A percentile compares a stretch with the other conserved stretches of the same genome.
phyloP scores from a whole-genome alignment of 2,888 invertebrate species.

The Pristionchus mayeri region DNA sequence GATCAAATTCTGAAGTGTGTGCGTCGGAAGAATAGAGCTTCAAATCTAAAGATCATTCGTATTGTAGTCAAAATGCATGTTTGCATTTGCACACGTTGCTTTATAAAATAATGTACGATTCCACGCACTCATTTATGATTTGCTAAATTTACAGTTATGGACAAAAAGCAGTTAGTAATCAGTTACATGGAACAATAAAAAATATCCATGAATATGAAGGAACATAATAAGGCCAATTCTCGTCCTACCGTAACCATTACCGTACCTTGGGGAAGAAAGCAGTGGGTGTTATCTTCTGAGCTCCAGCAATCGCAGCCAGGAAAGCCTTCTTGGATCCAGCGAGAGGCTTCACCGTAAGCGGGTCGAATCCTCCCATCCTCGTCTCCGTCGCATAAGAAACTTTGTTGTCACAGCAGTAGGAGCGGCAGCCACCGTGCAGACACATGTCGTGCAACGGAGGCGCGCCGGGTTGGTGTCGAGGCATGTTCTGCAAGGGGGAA shows the following conservation, averaged over 20 bases:
- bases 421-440: slow-evolving; percentile 51
- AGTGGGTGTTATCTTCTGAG: slow-evolving; percentile 15
- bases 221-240: background rate
- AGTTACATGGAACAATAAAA: no score
- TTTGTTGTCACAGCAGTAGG: slow-evolving; percentile 57
- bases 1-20: no score
- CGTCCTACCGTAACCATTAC: background rate
- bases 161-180: no score
- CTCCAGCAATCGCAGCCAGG: slow-evolving; percentile 33
- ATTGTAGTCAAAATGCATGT: no score
- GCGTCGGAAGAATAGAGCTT: no score
- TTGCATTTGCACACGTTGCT: no score
- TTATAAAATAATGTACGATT: no score
- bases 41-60: no score
- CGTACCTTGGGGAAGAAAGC: slow-evolving; percentile 43
- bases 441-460: slow-evolving; percentile 59
- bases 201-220: no score
- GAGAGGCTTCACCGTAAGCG: background rate
- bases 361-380: slow-evolving; percentile 34
- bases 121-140: no score
- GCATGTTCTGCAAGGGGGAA: slow-evolving; percentile 48
- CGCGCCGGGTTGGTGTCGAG: slow-evolving; percentile 58
- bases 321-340: slow-evolving; percentile 14
- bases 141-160: no score
- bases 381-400: slow-evolving; percentile 33